These are phyloP conservation scores for Leptestheria dahalacensis DNA, from an alignment of 1,140 invertebrate genomes.

Conservation along the genomic window DNA sequence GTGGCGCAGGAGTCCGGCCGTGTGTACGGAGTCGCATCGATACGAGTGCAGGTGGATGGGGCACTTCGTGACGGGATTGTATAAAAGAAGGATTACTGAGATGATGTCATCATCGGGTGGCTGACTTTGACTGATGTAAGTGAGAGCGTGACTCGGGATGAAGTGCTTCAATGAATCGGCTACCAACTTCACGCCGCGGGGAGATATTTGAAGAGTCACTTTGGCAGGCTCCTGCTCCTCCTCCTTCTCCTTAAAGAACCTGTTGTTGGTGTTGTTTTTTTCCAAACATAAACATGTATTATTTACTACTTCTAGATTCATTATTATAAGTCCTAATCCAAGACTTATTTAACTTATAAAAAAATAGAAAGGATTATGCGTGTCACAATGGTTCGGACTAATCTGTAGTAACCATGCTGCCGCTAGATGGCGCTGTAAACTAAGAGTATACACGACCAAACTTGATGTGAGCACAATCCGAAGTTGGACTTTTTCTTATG, in stretches of 20 bases:
- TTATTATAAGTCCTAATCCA: too few species aligned
- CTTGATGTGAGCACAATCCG: too few species aligned
- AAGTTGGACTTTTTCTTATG: too few species aligned
- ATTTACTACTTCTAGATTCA: too few species aligned
- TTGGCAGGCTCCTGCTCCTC: conserved; percentile 77
- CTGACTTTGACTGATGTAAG: conserved; percentile 55
- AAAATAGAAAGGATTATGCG: too few species aligned
- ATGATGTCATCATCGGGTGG: conserved; percentile 65
- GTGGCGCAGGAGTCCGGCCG: conserved; percentile 63
- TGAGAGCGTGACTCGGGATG: conserved; percentile 83
- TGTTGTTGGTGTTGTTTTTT: conserved; percentile 38
- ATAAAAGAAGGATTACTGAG: conserved; percentile 72
- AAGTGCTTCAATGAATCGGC: conserved; percentile 69
- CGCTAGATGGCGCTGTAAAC: too few species aligned
- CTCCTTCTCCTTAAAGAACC: conserved; percentile 65
- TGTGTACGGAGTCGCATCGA: conserved; percentile 80
- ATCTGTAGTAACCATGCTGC: too few species aligned
- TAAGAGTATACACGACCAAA: too few species aligned
- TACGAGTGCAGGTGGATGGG: conserved; percentile 87
- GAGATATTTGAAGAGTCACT: conserved; percentile 71
- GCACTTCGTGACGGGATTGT: conserved; percentile 77
- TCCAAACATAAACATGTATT: neutral
- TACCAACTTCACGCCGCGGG: conserved; percentile 85
- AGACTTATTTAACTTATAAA: too few species aligned
- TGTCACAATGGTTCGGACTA: too few species aligned